A percentile compares a stretch with the other conserved stretches of the same genome.
These are phyloP conservation scores for Aphyosemion australe DNA, from an alignment of 2,113 vertebrate species.

Conservation along the genomic window DNA sequence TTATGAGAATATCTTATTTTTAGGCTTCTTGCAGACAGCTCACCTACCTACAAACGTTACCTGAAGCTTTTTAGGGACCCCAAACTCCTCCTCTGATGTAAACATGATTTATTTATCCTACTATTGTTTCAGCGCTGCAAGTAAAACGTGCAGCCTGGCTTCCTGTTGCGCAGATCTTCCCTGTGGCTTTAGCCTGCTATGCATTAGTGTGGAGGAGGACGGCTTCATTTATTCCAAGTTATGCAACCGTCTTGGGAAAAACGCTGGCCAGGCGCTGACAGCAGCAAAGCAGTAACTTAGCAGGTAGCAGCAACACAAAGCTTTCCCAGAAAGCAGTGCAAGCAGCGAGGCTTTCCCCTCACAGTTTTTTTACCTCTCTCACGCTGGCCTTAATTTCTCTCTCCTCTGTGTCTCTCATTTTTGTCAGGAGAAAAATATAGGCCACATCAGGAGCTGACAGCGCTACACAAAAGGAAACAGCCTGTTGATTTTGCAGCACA, in stretches of 20 bases:
- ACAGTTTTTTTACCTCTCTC: neutral
- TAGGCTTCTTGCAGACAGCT: too few relatives aligned
- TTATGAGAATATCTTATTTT: too few relatives aligned
- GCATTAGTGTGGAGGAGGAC: slow-evolving; percentile 75
- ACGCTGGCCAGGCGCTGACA: slow-evolving; percentile 62
- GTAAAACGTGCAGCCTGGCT: slow-evolving; percentile 52
- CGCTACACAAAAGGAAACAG: slow-evolving; percentile 50
- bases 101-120: slow-evolving; percentile 21
- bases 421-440: slow-evolving; percentile 26
- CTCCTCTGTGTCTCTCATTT: slow-evolving; percentile 38
- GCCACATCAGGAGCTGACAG: slow-evolving; percentile 65
- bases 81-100: slow-evolving; percentile 3
- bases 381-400: slow-evolving; percentile 23
- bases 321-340: slow-evolving; percentile 49
- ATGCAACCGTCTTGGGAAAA: slow-evolving; percentile 76
- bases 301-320: slow-evolving; percentile 40
- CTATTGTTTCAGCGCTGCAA: slow-evolving; percentile 32
- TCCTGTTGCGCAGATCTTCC: slow-evolving; percentile 64
- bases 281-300: slow-evolving; percentile 51
- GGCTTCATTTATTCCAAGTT: slow-evolving; percentile 74
- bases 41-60: too few relatives aligned
- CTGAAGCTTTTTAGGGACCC: too few relatives aligned
- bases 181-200: slow-evolving; percentile 47
- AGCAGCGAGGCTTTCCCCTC: slow-evolving; percentile 52
- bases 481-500: slow-evolving; percentile 60